phyloP scores from a whole-genome alignment of 1,140 invertebrate genomes.

The Ctenoplectra terminalis region DNA sequence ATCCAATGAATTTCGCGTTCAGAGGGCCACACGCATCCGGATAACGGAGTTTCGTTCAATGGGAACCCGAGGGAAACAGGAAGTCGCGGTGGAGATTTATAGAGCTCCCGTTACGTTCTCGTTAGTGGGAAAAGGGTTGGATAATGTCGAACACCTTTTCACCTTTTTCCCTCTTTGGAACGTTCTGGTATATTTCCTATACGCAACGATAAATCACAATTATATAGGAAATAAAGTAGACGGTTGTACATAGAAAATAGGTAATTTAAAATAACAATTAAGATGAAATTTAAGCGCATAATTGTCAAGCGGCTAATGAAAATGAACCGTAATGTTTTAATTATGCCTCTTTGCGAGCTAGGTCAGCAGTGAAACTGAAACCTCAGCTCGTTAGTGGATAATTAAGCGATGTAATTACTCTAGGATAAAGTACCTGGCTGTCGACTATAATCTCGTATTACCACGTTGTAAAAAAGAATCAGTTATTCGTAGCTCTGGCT shows the following conservation, averaged over 20 bases:
- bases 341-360: constrained; percentile 19
- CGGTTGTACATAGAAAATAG: too few species aligned
- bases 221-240: background rate
- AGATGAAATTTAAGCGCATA: background rate
- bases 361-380: constrained; percentile 32
- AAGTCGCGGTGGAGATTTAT: constrained; percentile 19
- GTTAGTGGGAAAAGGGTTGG: constrained; percentile 44
- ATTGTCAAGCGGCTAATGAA: background rate
- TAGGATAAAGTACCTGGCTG: constrained; percentile 22
- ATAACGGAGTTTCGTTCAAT: constrained; percentile 34
- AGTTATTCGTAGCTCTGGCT: background rate
- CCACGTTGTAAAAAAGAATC: constrained; percentile 1
- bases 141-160: constrained; percentile 16
- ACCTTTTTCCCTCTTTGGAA: background rate
- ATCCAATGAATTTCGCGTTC: constrained; percentile 1
- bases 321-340: constrained; percentile 8
- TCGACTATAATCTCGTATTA: constrained; percentile 58
- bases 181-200: background rate
- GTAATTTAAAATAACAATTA: background rate
- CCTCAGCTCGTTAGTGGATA: constrained; percentile 57
- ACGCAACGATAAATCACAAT: background rate
- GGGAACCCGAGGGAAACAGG: constrained; percentile 25
- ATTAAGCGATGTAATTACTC: constrained; percentile 52
- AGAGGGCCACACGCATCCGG: constrained; percentile 30
- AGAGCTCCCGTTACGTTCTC: constrained; percentile 39